Evolutionary conservation across 2,797 vertebrate genomes (phyloP), one percentile per base, ranked within the genome.

Genomic region (Hippoglossus hippoglossus): DNA sequence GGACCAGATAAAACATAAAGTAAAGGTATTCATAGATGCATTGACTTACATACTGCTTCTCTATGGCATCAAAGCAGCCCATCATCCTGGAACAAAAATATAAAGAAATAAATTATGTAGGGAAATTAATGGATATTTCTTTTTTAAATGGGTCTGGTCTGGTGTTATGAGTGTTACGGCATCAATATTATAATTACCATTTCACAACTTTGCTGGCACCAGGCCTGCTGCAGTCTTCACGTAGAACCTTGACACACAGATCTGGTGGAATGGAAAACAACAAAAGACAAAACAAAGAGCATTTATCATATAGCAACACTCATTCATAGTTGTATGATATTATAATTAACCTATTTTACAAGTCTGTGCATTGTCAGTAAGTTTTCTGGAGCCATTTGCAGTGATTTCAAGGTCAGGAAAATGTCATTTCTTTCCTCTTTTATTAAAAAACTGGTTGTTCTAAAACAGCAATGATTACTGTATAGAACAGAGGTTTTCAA

Each of bases 61-160:
- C 95, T 77, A 99, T 87, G 63, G 97, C 98, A 91, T 99, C 97
- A 26, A 98, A 99, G 85, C 96, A 97, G 74, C 98, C 98, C 87
- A 97, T 94, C 94, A 99, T 93, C 98, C 97, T 99, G 73, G 1
- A 79, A 62, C 68, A 81, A 54, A 65, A 39, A 12, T 13, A 39
- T 13, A 6, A 54, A 19, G 13, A 21, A 59, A 69, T 72, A 25
- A 31, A 24, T 5, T 13, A 13, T n/a, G 9, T 1, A 34, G 34
- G 46, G 46, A 47, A 41, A 41, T 15, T 15, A 41, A 34, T 11
- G 6, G 0, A 11, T 11, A 0, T 39, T 1, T 13, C 2, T 11
- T 39, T 39, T 39, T 39, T 39, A 13, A 39, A 4, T 39, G 36
- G 11, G 36, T 39, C 36, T 13, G 36, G 12, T 39, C 36, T 39